Base-by-base conservation (phyloP, 2,113 vertebrate species). In the Spilogale gracilis region DNA sequence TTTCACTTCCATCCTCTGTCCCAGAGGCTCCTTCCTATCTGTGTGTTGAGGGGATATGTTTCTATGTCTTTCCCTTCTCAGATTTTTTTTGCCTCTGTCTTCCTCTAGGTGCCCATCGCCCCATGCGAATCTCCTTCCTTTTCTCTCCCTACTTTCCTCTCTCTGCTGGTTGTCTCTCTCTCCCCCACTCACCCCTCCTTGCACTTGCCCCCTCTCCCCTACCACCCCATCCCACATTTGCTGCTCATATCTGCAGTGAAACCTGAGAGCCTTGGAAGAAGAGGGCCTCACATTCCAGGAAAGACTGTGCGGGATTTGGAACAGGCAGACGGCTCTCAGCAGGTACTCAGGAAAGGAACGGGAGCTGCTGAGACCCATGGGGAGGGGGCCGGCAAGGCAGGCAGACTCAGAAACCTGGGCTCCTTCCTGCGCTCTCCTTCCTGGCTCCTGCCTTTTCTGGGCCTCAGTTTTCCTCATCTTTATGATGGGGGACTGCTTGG, bases 211-310 rank as follows among this genome's bases (percentile, higher is more conserved):
- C 45, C 56, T 83, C 48, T 73, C 11, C 14, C 38, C 12, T 21
- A 8, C 20, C 58, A 9, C 3, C 23, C 27, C 0, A 1, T 1
- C 23, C 85, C 20, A 5, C 32, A 38, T 60, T 25, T 6, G 43
- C n/a, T 65, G 32, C 67, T 43, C 6, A 21, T 4, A 32, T 8
- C 25, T 23, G 13, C 20, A 48, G 23, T 4, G 74, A 60, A 32
- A 9, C 8, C 78, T 23, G 60, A 32, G n/a, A 79, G 27, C 43
- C 52, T 61, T 27, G 10, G 14, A 56, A 38, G 38, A 10, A 18
- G 4, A 71, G 17, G 23, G 43, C 23, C 16, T 73, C 65, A 1
- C 30, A n/a, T 21, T 79, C 23, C 80, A 4, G 9, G 18, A 8
- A 4, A 78, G 21, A 38, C 23, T 48, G 16, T 3, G 3, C 25